phyloP scores from a whole-genome alignment of 2,113 vertebrate genomes.

The Malurus alboscapulatus region DNA sequence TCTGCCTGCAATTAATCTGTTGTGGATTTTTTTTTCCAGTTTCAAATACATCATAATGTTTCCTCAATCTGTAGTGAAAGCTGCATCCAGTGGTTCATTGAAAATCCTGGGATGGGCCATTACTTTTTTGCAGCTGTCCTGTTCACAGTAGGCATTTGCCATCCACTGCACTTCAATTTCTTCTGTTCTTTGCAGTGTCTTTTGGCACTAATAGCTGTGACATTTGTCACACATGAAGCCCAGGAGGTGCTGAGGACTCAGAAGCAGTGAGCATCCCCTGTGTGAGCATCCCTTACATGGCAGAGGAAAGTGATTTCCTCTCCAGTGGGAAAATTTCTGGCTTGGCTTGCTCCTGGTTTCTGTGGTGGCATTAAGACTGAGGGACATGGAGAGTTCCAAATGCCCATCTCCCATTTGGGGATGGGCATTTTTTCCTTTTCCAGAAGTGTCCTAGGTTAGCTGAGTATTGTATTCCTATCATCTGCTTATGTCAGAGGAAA shows the following conservation, averaged over 20 bases:
- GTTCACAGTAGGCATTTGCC: background rate
- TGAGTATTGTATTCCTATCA: too few relatives aligned
- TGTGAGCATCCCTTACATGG: background rate
- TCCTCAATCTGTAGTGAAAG: background rate
- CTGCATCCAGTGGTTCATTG: background rate
- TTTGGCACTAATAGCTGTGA: slow-evolving; percentile 10
- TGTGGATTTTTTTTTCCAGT: background rate
- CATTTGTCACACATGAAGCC: slow-evolving; percentile 13
- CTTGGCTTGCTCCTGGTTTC: background rate
- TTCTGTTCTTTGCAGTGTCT: background rate
- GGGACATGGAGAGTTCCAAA: background rate
- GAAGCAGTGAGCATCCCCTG: background rate
- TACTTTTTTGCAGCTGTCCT: background rate
- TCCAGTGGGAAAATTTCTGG: background rate
- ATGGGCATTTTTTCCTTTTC: too few relatives aligned
- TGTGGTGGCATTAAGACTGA: background rate
- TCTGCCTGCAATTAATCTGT: background rate
- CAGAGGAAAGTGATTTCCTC: background rate
- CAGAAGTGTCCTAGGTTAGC: too few relatives aligned
- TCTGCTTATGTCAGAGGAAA: too few relatives aligned
- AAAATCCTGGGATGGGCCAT: background rate
- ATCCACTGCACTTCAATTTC: background rate
- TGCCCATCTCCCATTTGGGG: background rate
- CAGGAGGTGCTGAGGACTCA: background rate
- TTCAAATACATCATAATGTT: background rate